Base-by-base conservation (phyloP, 2,797 vertebrate genomes). In the Sebastes hopkinsi region DNA sequence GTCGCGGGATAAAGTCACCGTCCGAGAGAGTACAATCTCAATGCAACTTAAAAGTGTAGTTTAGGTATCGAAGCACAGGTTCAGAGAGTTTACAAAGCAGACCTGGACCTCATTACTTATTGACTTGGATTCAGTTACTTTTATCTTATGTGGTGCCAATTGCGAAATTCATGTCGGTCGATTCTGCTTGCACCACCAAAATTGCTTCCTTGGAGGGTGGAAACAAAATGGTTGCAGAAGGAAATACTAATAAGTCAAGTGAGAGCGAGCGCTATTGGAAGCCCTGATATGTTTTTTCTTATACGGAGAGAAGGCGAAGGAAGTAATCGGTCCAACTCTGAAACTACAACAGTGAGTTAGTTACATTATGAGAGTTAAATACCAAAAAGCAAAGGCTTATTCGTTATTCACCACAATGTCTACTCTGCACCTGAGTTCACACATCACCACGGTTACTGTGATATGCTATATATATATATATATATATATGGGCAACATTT, bases 381-480 rank as follows among this genome's bases (percentile, higher is more conserved):
- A 69, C 79, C 23, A 71, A 74, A 81, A 79, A 60, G 22, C 18
- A 64, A 71, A 75, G 61, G 27, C 50, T 78, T 65, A 65, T 60
- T 76, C 4, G 8, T 59, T 67, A 70, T 72, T 69, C 72, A 81
- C 56, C 71, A 78, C 72, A 77, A 80, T 46, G 23, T 82, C 56
- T 79, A 77, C 60, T 84, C 84, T 86, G 72, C 90, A 92, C 91
- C 91, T 92, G 92, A 92, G 92, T 87, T 93, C 73, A 83, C 68
- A 72, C 71, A 79, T 82, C 69, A 59, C 64, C 52, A 75, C 77
- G 58, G 61, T 60, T 36, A 68, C 42, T 77, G 68, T 61, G 81
- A 77, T 75, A 65, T 61, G 54, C n/a, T 71, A 32, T 77, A 32
- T 22, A 78, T 42, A 42, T 42, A 42, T 79, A 42, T 34, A 34